phyloP scores from a whole-genome alignment of 2,797 vertebrate genomes.

The Pangasius mekongensis region DNA sequence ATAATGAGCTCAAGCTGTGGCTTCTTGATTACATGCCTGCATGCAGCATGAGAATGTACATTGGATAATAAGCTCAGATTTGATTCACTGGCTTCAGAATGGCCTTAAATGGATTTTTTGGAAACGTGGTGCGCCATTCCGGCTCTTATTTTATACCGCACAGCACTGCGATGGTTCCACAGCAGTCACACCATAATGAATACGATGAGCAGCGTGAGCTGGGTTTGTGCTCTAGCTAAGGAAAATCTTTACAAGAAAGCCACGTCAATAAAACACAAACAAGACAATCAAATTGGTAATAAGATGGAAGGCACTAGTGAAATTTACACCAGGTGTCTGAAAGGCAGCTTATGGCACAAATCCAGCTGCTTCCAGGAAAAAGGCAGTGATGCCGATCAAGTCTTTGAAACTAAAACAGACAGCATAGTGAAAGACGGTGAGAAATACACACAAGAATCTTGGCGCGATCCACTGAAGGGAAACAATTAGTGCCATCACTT shows the following conservation, averaged over 20 bases:
- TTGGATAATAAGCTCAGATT: slow-evolving; percentile 39
- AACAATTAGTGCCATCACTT: slow-evolving; percentile 25
- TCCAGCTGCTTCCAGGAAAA: not conserved
- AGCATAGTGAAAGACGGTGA: slow-evolving; percentile 3
- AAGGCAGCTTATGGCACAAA: slow-evolving; percentile 32
- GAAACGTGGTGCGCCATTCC: not conserved
- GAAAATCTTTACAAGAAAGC: not conserved
- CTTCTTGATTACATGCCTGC: slow-evolving; percentile 47
- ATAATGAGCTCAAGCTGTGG: slow-evolving; percentile 49
- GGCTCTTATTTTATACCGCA: not conserved
- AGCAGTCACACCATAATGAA: slow-evolving; percentile 12
- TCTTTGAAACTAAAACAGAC: slow-evolving; percentile 35
- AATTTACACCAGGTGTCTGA: slow-evolving; percentile 14
- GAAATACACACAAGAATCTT: slow-evolving; percentile 38
- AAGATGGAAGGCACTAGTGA: not conserved
- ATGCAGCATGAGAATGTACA: slow-evolving; percentile 33
- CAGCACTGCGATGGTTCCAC: not conserved
- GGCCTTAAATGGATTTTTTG: slow-evolving; percentile 10
- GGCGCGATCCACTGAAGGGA: not conserved
- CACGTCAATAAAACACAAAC: not conserved
- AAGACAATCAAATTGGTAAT: not conserved
- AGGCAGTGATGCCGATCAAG: slow-evolving; percentile 12
- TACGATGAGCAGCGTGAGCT: slow-evolving; percentile 13
- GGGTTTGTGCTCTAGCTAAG: not conserved
- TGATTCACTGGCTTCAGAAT: slow-evolving; percentile 8